Conservation (phyloP, 92 coral and sea anemone species). For the Porites lobata region DNA sequence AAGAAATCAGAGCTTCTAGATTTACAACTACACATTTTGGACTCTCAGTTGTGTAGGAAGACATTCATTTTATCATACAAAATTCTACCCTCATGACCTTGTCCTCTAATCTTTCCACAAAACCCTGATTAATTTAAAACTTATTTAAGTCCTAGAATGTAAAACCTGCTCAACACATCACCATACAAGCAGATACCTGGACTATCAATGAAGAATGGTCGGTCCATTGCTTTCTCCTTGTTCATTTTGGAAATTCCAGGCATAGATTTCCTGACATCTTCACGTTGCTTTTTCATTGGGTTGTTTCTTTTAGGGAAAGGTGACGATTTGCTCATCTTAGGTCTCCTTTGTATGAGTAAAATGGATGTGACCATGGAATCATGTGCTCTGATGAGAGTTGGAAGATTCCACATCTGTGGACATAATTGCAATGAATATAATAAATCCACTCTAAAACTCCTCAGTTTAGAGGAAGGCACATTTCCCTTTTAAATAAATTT, state of each 20-base stretch:
- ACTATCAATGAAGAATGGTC: slow-evolving; percentile 71
- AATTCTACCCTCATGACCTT: too few relatives aligned
- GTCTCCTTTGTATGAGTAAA: slow-evolving; percentile 72
- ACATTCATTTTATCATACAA: too few relatives aligned
- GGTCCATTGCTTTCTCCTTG: slow-evolving; percentile 25
- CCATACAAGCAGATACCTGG: slow-evolving; percentile 39
- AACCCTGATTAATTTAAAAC: too few relatives aligned
- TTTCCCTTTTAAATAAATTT: too few relatives aligned
- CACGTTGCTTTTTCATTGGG: slow-evolving; percentile 77
- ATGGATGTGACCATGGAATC: slow-evolving; percentile 32
- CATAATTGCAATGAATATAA: neutral
- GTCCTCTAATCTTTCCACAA: too few relatives aligned
- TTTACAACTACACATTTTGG: too few relatives aligned
- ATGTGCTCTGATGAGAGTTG: slow-evolving; percentile 5
- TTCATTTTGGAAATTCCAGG: slow-evolving; percentile 26
- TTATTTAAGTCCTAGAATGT: too few relatives aligned
- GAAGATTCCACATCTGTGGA: slow-evolving; percentile 7
- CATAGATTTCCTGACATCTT: slow-evolving; percentile 59
- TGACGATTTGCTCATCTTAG: slow-evolving; percentile 87
- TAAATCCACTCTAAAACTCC: too few relatives aligned
- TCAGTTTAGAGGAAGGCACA: too few relatives aligned
- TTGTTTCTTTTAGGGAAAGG: slow-evolving; percentile 83
- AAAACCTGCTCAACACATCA: neutral
- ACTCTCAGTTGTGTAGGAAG: too few relatives aligned
- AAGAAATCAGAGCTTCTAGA: too few relatives aligned